Base-by-base conservation (phyloP, 2,113 vertebrate genomes). In the Psilopogon haemacephalus region DNA sequence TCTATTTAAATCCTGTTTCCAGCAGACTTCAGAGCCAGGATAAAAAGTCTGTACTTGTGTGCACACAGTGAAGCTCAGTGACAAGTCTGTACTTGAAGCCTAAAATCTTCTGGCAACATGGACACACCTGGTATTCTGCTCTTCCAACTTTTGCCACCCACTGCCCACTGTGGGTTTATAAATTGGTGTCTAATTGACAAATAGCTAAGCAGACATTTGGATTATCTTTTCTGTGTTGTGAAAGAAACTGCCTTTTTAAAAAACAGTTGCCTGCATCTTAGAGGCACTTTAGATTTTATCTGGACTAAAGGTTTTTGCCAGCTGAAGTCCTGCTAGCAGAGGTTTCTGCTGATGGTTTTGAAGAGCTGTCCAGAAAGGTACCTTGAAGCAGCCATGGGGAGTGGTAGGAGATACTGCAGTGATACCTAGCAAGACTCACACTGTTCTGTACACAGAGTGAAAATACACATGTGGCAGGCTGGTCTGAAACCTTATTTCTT, bases 271-370 rank as follows among this genome's bases (percentile, higher is more conserved):
- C 64, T 86, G 28, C 60, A 23, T 87, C 37, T 91, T 77, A 40
- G 26, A 87, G 33, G 46, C 50, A 63, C 63, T 89, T 67, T 37
- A 93, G 94, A 94, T 93, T 80, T 93, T 95, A 95, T 95, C 95
- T 91, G n/a, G 50, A 40, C 52, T 76, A 19, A 65, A 77, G 46
- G 82, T 76, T 44, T 85, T 89, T 87, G 35, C 89, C 78, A 85
- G 68, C 50, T 85, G 63, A 85, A 93, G 55, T 85, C 82, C 63
- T 94, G 82, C 37, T 87, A 73, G 59, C 37, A 73, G 87, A 89
- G 78, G 93, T 93, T 95, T 76, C 74, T 93, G 74, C 78, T 63
- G 68, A 63, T 40, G 32, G 9, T 82, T 95, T 95, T 95, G 91
- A 86, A 91, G 87, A 91, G 60, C 19, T 88, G 85, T 82, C 93